Evolutionary conservation across 1,140 invertebrate species (phyloP).

Genomic region (Plutomurus gul): DNA sequence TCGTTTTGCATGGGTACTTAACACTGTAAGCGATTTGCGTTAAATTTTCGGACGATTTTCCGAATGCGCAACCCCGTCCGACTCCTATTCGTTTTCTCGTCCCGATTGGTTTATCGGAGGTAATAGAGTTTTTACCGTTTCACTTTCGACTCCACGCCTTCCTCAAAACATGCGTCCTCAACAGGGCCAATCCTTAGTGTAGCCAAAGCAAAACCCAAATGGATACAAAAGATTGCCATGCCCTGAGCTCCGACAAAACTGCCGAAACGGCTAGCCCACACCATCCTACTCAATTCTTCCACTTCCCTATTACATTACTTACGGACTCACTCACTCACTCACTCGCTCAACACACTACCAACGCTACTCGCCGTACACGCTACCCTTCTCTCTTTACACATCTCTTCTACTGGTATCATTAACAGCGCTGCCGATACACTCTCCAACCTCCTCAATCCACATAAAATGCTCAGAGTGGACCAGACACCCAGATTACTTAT

Average conservation of each 20-base stretch:
- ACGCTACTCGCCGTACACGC: not conserved
- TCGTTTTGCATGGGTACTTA: slow-evolving; percentile 49
- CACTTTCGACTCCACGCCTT: slow-evolving; percentile 52
- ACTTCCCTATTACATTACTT: no score
- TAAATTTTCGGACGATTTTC: slow-evolving; percentile 48
- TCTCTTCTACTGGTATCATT: not conserved
- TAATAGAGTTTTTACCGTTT: slow-evolving; percentile 53
- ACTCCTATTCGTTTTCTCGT: slow-evolving; percentile 41
- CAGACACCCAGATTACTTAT: no score
- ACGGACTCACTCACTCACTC: no score
- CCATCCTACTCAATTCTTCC: no score
- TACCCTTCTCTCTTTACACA: not conserved
- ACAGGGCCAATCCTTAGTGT: slow-evolving; percentile 46
- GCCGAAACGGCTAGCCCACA: not conserved
- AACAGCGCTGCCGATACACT: not conserved
- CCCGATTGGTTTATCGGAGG: slow-evolving; percentile 52
- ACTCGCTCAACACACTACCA: no score
- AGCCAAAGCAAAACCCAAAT: slow-evolving; percentile 35
- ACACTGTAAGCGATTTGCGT: slow-evolving; percentile 49
- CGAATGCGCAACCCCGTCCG: slow-evolving; percentile 51
- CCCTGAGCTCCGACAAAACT: slow-evolving; percentile 22
- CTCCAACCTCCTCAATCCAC: not conserved
- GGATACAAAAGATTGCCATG: slow-evolving; percentile 12
- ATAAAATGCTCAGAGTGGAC: no score
- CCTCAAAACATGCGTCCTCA: slow-evolving; percentile 52